Evolutionary conservation across 2,113 vertebrate genomes (phyloP), one percentile per base, ranked within the genome.

Genomic region (Murina feae): DNA sequence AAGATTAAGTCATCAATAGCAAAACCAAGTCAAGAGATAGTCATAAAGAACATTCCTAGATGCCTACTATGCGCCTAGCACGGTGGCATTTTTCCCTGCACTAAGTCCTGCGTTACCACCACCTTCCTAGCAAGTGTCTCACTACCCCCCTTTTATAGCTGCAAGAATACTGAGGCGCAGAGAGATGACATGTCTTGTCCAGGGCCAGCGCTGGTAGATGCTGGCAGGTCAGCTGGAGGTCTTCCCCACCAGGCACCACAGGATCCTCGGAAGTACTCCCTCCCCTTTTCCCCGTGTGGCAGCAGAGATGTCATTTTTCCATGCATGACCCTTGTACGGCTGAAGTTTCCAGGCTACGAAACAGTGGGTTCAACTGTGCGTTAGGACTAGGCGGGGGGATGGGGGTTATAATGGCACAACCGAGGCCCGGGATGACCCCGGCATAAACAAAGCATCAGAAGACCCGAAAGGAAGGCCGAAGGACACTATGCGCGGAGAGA

Each of bases 351-450:
- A 51, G 60, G 55, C 35, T 30, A 90, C 90, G 63, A 95, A 55
- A 81, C 11, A 90, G 51, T 58, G 71, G 23, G 13, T 80, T 93
- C 72, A 23, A 69, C 18, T 87, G 11, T 2, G 71, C 44, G 53
- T 5, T 74, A 90, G 49, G n/a, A n/a, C n/a, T n/a, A 93, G 71
- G 28, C 35, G 12, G 16, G 30, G 80, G 80, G 28, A 89, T 11
- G 5, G 60, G 23, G 53, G 23, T 30, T 25, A 85, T 9, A 65
- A 39, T 6, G n/a, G 63, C 51, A 20, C 65, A 86, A 91, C 47
- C 30, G 60, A 91, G 91, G 87, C 25, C 75, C 55, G 37, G 11
- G n/a, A 90, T 81, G 78, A 78, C 71, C 89, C 63, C 92, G 79
- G 90, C 25, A 60, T 0, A 92, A 35, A 88, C 68, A 72, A 94